Conservation (phyloP, 2,797 vertebrate genomes). For the Catamblyrhynchus diadema region DNA sequence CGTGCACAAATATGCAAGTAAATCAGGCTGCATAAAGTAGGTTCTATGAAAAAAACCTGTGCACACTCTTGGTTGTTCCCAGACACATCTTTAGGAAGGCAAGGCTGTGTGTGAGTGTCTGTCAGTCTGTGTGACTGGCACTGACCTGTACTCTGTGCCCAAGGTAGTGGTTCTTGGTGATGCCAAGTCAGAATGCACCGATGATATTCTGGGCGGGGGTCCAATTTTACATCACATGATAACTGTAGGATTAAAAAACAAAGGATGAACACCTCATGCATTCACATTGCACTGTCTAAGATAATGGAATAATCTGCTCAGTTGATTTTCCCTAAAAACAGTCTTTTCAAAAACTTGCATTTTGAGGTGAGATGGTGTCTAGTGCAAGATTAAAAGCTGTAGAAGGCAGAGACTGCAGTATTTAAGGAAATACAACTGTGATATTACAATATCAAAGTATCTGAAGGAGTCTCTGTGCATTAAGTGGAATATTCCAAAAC, state of each 20-base stretch:
- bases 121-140: background rate
- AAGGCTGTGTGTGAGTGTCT: background rate
- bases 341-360: background rate
- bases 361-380: background rate
- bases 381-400: background rate
- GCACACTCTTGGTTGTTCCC: background rate
- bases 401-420: background rate
- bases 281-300: background rate
- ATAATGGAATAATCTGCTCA: background rate
- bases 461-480: background rate
- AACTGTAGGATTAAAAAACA: slow-evolving; percentile 78
- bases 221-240: slow-evolving; percentile 97
- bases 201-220: slow-evolving; percentile 96
- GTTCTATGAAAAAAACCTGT: background rate
- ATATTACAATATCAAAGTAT: background rate
- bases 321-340: background rate
- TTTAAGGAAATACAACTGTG: background rate
- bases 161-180: slow-evolving; percentile 97
- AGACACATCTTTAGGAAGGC: background rate
- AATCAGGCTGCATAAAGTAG: background rate
- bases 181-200: slow-evolving; percentile 98
- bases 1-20: background rate
- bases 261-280: slow-evolving; percentile 1
- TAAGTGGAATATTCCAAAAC: background rate
- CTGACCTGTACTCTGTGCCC: slow-evolving; percentile 98